Base-by-base conservation (phyloP, 2,888 invertebrate genomes). In the Boloria euphrosyne region DNA sequence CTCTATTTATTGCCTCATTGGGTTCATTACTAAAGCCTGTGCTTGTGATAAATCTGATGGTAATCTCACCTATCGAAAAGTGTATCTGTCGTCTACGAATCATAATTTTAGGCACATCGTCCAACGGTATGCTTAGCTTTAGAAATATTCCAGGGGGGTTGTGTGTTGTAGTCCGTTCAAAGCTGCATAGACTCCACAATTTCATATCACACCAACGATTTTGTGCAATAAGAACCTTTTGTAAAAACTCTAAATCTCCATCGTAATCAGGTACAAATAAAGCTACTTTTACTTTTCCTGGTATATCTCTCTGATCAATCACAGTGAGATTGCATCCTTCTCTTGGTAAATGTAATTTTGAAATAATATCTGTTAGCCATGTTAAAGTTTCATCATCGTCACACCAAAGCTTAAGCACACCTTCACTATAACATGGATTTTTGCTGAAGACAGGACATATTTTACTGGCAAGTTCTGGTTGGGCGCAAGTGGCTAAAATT, bases 231-330 rank as follows among this genome's bases (percentile, higher is more conserved):
- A 54, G n/a, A 38, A 54, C 16, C 3, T 5, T 14, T 54, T 54
- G 53, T 54, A 54, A 38, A 6, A 38, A 4, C 13, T 38, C 38
- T 54, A 54, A 2, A 6, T 38, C 38, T 16, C 38, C 17, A 53
- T 53, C 16, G 38, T 16, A 53, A 17, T 53, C 38, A 13, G 38
- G 38, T 17, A 53, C 6, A 38, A 53, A 53, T 53, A 53, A 53
- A 16, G 53, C 53, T 4, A 16, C 53, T 16, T 17, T 13, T 13
- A 54, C 53, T 54, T 38, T 38, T 1, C 38, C 53, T 38, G 53
- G 38, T 13, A 54, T 38, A 38, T 54, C 53, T 54, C 38, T 31
- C 38, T 54, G 53, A 54, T 54, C 53, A 13, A 54, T 54, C 17
- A 54, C 16, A 38, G 31, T 13, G 4, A 54, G 38, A 17, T 54